These are phyloP conservation scores for Geopemphigus sp. DNA, from an alignment of 1,140 invertebrate species.

Conservation along the genomic window DNA sequence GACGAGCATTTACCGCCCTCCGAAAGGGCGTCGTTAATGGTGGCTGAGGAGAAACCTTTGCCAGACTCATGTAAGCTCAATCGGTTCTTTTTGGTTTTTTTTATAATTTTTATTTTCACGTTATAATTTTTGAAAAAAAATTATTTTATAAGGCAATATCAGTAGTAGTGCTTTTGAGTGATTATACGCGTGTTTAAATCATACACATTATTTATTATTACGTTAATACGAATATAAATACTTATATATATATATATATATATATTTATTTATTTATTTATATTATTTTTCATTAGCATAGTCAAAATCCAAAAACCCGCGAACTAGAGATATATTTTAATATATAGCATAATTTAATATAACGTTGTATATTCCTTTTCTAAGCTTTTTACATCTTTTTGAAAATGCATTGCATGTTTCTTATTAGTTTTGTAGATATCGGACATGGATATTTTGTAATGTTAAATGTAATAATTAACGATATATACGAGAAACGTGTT, in stretches of 20 bases:
- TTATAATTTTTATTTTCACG: constrained; percentile 12
- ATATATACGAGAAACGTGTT: no score
- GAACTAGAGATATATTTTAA: background rate
- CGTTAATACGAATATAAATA: no score
- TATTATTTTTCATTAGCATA: background rate
- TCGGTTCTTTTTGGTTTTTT: constrained; percentile 53
- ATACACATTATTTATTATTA: background rate
- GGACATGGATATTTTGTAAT: no score
- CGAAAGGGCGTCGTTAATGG: constrained; percentile 72
- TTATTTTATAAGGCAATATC: background rate
- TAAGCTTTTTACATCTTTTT: background rate
- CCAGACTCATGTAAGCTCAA: constrained; percentile 74
- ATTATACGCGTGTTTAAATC: constrained; percentile 1
- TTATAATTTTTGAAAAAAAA: constrained; percentile 1
- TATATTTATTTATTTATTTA: background rate
- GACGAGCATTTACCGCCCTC: constrained; percentile 65
- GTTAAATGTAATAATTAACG: no score
- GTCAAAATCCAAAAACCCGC: constrained; percentile 2
- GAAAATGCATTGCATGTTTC: constrained; percentile 17
- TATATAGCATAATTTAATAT: no score
- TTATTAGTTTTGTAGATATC: constrained; percentile 16
- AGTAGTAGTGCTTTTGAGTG: background rate
- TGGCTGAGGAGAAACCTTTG: constrained; percentile 74
- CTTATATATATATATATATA: background rate
- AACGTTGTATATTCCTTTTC: constrained; percentile 13